Base-by-base conservation (phyloP, 2,888 invertebrate genomes). In the Pollenia amentaria region DNA sequence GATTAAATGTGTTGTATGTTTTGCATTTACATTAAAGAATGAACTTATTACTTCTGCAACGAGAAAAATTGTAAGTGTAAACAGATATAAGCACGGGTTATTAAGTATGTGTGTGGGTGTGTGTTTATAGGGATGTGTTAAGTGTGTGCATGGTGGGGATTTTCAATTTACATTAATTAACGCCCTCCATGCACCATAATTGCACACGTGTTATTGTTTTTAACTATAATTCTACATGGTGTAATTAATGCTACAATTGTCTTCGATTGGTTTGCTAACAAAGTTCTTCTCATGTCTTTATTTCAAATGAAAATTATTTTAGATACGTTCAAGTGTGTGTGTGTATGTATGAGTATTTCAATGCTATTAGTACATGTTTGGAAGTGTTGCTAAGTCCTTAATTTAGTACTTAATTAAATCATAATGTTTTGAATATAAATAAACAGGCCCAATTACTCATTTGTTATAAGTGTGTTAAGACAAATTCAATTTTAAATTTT, bases 151-250 rank as follows among this genome's bases (percentile, higher is more conserved):
- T 73, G 64, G 44, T 55, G 38, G 69, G 77, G 82, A 83, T 83
- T 88, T 84, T 88, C 87, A 88, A 89, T 89, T 88, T 89, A 87
- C 85, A 85, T 84, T 89, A 89, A 89, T 89, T 88, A 89, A 88
- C 87, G 84, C 85, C 76, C 83, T 69, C 46, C 60, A 62, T 80
- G 77, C 73, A 72, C 40, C 38, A 81, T 88, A 88, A 89, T 88
- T 88, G 82, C 85, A 83, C 84, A 84, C 87, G 88, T 88, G 84
- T 81, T 87, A 57, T 82, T 53, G 76, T 60, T 65, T 69, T 42
- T 12, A 85, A 64, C 48, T 51, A 69, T 65, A 77, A 76, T 51
- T 60, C 42, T 75, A 75, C 83, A 72, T 60, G n/a, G 72, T 65
- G 75, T 80, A 83, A 87, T 87, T 85, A 85, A 73, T 64, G 77